Percentiles rank a stretch among this genome's conserved stretches.
phyloP scores from a whole-genome alignment of 2,113 vertebrate genomes.

The Syngnathus typhle region DNA sequence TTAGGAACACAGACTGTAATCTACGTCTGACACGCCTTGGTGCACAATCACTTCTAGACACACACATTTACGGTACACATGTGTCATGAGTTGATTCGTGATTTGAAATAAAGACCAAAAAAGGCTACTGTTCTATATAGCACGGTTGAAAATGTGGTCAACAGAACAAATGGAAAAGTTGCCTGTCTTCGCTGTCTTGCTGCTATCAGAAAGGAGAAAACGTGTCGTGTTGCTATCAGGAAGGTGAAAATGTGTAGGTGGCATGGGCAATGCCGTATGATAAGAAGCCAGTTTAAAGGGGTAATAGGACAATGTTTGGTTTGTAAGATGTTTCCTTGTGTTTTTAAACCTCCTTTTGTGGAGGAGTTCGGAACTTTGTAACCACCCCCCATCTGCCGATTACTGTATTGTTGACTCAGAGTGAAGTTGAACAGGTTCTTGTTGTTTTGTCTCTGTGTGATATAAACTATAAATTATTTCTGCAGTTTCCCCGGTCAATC shows the following conservation, averaged over 20 bases:
- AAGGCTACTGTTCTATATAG: conserved; percentile 26
- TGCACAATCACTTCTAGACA: conserved; percentile 31
- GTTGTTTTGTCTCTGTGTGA: conserved; percentile 18
- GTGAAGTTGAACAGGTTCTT: not conserved
- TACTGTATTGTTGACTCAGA: conserved; percentile 8
- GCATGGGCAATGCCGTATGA: conserved; percentile 37
- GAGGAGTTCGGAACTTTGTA: conserved; percentile 18
- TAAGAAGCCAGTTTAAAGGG: conserved; percentile 29
- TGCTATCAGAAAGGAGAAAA: conserved; percentile 37
- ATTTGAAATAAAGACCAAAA: not conserved
- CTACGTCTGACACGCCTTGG: conserved; percentile 41
- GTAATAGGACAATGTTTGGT: conserved; percentile 38
- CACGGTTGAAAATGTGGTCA: conserved; percentile 24
- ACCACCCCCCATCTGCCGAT: conserved; percentile 6
- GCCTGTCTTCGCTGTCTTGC: conserved; percentile 30
- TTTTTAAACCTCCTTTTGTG: conserved; percentile 39
- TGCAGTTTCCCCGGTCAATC: no score
- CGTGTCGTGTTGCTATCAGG: conserved; percentile 32
- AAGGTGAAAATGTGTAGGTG: conserved; percentile 41
- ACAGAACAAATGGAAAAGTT: conserved; percentile 50
- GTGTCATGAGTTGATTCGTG: not conserved
- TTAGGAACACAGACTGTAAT: conserved; percentile 34
- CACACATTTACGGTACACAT: not conserved
- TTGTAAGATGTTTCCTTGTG: conserved; percentile 33
- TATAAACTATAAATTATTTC: not conserved